Evolutionary conservation across 2,797 vertebrate genomes (phyloP), one percentile per base, ranked within the genome.

Genomic region (Poecile montanus): DNA sequence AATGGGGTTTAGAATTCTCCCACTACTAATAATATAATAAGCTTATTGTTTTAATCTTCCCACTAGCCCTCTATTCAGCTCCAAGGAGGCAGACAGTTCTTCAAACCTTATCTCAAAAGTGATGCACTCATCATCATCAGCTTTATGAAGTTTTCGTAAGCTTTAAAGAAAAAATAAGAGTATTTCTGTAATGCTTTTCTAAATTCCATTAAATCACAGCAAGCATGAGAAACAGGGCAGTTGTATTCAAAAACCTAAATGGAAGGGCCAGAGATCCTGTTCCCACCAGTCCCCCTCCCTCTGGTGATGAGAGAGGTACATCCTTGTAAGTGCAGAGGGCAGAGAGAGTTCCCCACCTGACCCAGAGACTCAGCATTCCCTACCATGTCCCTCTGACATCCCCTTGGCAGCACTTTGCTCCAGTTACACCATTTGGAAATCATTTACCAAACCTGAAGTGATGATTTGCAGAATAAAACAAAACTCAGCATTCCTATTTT

Each of bases 21-120:
- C 90, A 83, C 89, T 73, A 91, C 91, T 96, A 92, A 94, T 94
- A 91, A 96, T 94, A 90, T 85, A 96, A 94, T 80, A 92, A 94
- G 86, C 93, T 96, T 82, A 94, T 83, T 95, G 91, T 94, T 89
- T 88, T 93, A 93, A 90, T 95, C 85, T 95, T 94, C 94, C 84
- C 67, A 76, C 83, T 76, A 93, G 83, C 53, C 58, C 60, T 82
- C 80, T 79, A 56, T 93, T 94, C 85, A 90, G 80, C 95, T 94
- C 85, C 71, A 76, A 87, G 83, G 83, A 93, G 88, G 77, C 89
- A 89, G 81, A 91, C 61, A 91, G 70, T 61, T 93, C 88, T 79
- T 67, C 82, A 85, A 95, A 76, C 60, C 65, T 87, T 89, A 95
- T 96, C 88, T 95, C 86, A 68, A 50, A 93, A 83, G 70, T 1